Evolutionary conservation across 92 coral and sea anemone genomes (phyloP), one percentile per base, ranked within the genome.

Genomic region (Zoanthus gigantus): DNA sequence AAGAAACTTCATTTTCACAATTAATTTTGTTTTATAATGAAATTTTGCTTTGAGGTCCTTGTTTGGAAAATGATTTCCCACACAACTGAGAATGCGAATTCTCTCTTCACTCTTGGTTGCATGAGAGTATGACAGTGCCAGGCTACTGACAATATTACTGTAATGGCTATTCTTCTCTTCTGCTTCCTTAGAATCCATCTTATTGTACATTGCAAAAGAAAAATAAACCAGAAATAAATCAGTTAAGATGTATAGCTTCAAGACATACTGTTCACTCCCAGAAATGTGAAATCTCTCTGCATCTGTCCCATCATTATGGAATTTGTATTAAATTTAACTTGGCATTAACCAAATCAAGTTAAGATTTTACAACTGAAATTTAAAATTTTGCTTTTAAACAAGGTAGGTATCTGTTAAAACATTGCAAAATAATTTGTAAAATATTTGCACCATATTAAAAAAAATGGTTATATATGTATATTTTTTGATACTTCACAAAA

Each of bases 51-150:
- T 76, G 4, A 52, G 81, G 11, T 76, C 16, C 8, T 76, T 12
- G 31, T 76, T 76, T 50, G 58, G 52, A 45, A 77, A 54, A 31
- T 77, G 69, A 23, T 3, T 44, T 10, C 58, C 78, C 3, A 74
- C 56, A 45, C 78, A 74, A 7, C 78, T 74, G 15, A 74, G 78
- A n/a, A 45, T 74, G 29, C 78, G 78, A 29, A 74, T 74, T n/a
- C 78, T 13, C 78, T 15, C 76, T 72, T 23, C n/a, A 30, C 76
- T 72, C 3, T 72, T 72, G 47, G 76, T 72, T 9, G 76, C 15
- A n/a, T 52, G 76, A 18, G 76, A 17, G 60, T 86, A 86, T 74
- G 83, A 75, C 28, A 72, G 48, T 12, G 89, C 78, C 16, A 86
- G 71, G 52, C 89, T 83, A 54, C 73, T 44, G 17, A 86, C 23